These are phyloP conservation scores for Cataglyphis hispanica DNA, from an alignment of 1,140 invertebrate genomes.

Conservation along the genomic window DNA sequence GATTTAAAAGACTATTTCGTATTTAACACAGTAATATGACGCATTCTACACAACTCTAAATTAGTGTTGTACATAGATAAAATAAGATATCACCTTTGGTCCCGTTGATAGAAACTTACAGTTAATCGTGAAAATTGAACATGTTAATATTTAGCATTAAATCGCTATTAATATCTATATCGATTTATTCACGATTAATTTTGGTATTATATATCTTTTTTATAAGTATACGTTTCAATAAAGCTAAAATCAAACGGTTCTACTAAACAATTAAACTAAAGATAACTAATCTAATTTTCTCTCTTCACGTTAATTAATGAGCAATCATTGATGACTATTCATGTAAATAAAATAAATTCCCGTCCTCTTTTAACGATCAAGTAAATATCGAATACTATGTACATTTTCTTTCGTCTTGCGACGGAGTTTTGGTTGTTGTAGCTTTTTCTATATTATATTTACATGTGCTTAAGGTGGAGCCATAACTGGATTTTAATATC, in stretches of 20 bases:
- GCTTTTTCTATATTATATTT: constrained; percentile 70
- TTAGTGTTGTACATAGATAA: constrained; percentile 78
- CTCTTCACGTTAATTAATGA: constrained; percentile 62
- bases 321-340: constrained; percentile 77
- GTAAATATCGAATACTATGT: constrained; percentile 53
- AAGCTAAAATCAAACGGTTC: constrained; percentile 63
- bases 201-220: constrained; percentile 54
- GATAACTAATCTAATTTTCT: constrained; percentile 64
- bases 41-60: constrained; percentile 67
- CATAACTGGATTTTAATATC: not conserved
- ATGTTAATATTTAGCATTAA: constrained; percentile 71
- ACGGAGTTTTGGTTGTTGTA: constrained; percentile 7
- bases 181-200: constrained; percentile 66
- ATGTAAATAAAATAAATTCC: constrained; percentile 53
- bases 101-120: constrained; percentile 84
- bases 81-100: constrained; percentile 84
- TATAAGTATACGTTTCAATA: constrained; percentile 64
- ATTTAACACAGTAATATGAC: constrained; percentile 53
- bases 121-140: constrained; percentile 76
- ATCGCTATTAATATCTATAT: constrained; percentile 70
- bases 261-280: constrained; percentile 61
- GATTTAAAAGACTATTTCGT: constrained; percentile 66
- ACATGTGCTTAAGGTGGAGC: constrained; percentile 49
- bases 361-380: constrained; percentile 7
- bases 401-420: constrained; percentile 49